Base-by-base conservation (phyloP, 2,113 vertebrate genomes). In the Cephalopholis sonnerati region DNA sequence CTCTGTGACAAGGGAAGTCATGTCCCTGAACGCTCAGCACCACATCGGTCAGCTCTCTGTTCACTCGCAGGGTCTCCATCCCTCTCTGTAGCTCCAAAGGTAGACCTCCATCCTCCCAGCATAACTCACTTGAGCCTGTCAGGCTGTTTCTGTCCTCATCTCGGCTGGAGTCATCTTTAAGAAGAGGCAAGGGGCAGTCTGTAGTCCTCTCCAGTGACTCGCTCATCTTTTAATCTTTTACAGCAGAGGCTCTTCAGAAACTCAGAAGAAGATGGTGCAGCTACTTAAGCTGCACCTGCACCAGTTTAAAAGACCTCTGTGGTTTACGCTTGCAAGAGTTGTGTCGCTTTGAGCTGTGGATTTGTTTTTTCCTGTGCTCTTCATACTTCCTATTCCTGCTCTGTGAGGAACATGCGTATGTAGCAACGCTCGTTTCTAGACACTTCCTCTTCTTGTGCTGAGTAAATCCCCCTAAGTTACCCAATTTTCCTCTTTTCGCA, bases 41-140 rank as follows among this genome's bases (percentile, higher is more conserved):
- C 74, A 99, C 97, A 16, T 99, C 98, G 0, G 97, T 99, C 70
- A 99, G 95, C 44, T 97, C 96, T 1, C 96, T 95, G 89, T 98
- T 97, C 59, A 97, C 91, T 7, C 98, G 94, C 3, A 99, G 96
- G 81, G 92, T 96, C 91, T 99, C 97, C 91, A 99, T 93, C 39
- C 97, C 98, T 36, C 92, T 96, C 92, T 99, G 98, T 29, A 99
- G 96, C 88, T 96, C 95, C 70, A 95, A 71, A 2, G 97, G 96
- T 4, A 99, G 96, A 46, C 96, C 97, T 0, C 95, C 93, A 64
- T 99, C 98, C 0, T 99, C 96, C 94, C 94, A 94, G 71, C 95
- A 95, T 64, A 96, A 93, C 76, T 97, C 95, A 17, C 91, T 95
- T 7, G 94, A 95, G 1, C 84, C 94, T 50, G 95, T 95, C 74